Conservation (phyloP, 1,140 invertebrate genomes). For the Drosophila ficusphila region DNA sequence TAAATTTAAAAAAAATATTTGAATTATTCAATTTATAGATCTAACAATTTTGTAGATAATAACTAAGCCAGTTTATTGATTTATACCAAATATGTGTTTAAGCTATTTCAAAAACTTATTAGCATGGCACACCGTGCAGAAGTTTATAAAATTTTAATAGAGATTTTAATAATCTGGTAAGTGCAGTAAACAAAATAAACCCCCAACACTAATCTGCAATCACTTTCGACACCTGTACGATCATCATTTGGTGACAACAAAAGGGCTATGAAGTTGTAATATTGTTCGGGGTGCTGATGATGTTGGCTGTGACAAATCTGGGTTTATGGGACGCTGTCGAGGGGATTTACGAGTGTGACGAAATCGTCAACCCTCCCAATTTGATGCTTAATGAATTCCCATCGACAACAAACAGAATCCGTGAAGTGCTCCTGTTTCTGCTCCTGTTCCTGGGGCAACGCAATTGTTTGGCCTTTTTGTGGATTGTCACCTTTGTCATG, state of each 20-base stretch:
- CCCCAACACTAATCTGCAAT: conserved; percentile 11
- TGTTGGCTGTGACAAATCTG: conserved; percentile 54
- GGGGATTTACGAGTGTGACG: conserved; percentile 60
- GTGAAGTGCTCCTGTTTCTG: conserved; percentile 54
- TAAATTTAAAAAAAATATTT: not conserved
- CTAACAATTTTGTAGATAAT: too few relatives aligned
- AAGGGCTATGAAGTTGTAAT: conserved; percentile 15
- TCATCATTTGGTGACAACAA: not conserved
- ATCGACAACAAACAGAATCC: conserved; percentile 53
- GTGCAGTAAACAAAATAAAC: not conserved
- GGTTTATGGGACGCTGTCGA: conserved; percentile 17
- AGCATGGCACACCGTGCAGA: too few relatives aligned
- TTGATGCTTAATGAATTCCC: conserved; percentile 75
- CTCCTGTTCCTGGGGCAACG: conserved; percentile 44
- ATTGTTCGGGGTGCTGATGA: conserved; percentile 24
- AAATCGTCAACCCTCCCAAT: conserved; percentile 80
- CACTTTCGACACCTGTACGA: conserved; percentile 24
- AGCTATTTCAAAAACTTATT: too few relatives aligned
- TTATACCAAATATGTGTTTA: too few relatives aligned
- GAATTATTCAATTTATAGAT: too few relatives aligned
- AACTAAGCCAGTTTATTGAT: too few relatives aligned
- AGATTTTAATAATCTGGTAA: not conserved
- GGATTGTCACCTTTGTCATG: conserved; percentile 81
- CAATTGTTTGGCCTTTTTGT: conserved; percentile 80
- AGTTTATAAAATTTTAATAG: not conserved